Evolutionary conservation across 2,113 vertebrate genomes (phyloP).

Genomic region (human): GRCh38 chr3:164641501-164642000

Average conservation of each 20-base stretch:
- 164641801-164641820: not conserved
- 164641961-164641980: conserved; percentile 59
- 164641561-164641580: not conserved
- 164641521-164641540: not conserved
- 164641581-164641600: not conserved
- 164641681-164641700: not conserved
- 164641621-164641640: not conserved
- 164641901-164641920: conserved; percentile 75
- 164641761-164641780: not conserved
- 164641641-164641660: not conserved
- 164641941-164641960: conserved; percentile 62
- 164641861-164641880: conserved; percentile 32
- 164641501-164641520: not conserved
- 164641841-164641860: conserved; percentile 57
- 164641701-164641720: not conserved
- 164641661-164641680: not conserved
- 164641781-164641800: not conserved
- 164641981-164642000: conserved; percentile 81
- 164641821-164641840: not conserved
- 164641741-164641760: not conserved
- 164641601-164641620: not conserved
- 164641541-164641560: not conserved
- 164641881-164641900: conserved; percentile 56
- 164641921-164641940: conserved; percentile 63
- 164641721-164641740: not conserved